phyloP scores from a whole-genome alignment of 2,888 invertebrate genomes.

The Aromia moschata region DNA sequence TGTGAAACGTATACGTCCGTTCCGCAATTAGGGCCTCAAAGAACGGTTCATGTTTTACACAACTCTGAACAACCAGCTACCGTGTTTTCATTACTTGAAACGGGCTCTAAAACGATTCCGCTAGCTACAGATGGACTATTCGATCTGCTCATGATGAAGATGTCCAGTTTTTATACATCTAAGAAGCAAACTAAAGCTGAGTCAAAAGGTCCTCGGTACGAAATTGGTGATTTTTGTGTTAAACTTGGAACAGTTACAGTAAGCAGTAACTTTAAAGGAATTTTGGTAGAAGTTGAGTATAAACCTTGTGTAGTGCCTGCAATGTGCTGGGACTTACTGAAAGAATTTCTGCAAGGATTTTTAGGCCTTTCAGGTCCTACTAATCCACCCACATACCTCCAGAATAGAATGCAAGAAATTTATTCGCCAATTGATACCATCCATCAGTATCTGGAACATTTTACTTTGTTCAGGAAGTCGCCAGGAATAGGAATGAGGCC shows the following conservation, averaged over 20 bases:
- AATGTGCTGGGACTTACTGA: conserved; percentile 90
- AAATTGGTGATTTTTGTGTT: conserved; percentile 91
- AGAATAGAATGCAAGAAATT: conserved; percentile 81
- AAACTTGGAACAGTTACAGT: conserved; percentile 93
- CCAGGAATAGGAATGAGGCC: conserved; percentile 68
- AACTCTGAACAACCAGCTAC: conserved; percentile 96
- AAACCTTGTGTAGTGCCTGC: conserved; percentile 88
- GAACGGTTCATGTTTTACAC: conserved; percentile 91
- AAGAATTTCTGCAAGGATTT: conserved; percentile 92
- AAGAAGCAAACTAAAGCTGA: conserved; percentile 88
- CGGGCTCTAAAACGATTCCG: conserved; percentile 85
- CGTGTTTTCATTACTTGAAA: conserved; percentile 90
- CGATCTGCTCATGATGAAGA: conserved; percentile 89
- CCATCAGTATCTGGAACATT: conserved; percentile 94
- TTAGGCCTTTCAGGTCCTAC: conserved; percentile 80
- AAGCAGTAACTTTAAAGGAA: conserved; percentile 92
- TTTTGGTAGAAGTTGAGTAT: conserved; percentile 93
- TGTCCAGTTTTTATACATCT: conserved; percentile 86
- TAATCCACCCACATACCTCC: conserved; percentile 77
- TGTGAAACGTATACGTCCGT: conserved; percentile 92
- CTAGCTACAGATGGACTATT: conserved; percentile 91
- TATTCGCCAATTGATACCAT: conserved; percentile 93
- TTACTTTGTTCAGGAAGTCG: conserved; percentile 85
- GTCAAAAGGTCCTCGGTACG: conserved; percentile 87
- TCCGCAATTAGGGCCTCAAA: conserved; percentile 78